Evolutionary conservation across 1,140 invertebrate species (phyloP).

Genomic region (Drosophila grimshawi): DNA sequence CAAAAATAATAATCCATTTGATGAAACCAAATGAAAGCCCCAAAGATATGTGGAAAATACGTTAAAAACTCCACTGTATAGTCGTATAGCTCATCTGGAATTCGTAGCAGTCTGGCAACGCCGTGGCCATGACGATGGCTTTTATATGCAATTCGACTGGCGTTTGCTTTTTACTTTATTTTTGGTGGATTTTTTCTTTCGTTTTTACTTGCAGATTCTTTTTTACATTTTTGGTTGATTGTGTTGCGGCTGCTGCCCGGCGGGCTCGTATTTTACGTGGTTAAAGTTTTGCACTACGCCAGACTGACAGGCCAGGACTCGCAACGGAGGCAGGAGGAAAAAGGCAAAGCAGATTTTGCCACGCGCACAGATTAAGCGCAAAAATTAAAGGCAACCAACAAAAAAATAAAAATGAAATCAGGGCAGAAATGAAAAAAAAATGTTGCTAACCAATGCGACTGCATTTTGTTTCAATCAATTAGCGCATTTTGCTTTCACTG

Average conservation of each 20-base stretch:
- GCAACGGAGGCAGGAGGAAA: background rate
- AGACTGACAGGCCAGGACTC: conserved; percentile 39
- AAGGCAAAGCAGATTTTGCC: conserved; percentile 48
- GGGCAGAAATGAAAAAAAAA: conserved; percentile 6
- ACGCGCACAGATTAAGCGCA: conserved; percentile 58
- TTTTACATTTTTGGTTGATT: conserved; percentile 4
- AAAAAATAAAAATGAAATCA: background rate
- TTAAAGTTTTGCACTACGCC: conserved; percentile 62
- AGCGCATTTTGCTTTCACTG: conserved; percentile 33
- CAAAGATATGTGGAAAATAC: conserved; percentile 11
- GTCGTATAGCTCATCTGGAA: conserved; percentile 31
- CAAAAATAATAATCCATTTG: too few relatives aligned
- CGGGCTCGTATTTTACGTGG: conserved; percentile 69
- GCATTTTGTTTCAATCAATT: conserved; percentile 73
- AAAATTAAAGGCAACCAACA: conserved; percentile 10
- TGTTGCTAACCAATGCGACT: conserved; percentile 36
- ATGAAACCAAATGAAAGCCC: too few relatives aligned
- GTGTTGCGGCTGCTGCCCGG: conserved; percentile 50
- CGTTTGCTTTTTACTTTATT: conserved; percentile 26
- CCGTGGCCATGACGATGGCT: conserved; percentile 18
- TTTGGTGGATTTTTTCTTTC: conserved; percentile 4
- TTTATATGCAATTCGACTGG: conserved; percentile 44
- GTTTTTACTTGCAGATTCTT: background rate
- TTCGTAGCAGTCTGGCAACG: conserved; percentile 38
- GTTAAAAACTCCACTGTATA: conserved; percentile 14